A percentile compares a stretch with the other conserved stretches of the same genome.
These are phyloP conservation scores for Crypturellus tataupa DNA, from an alignment of 2,797 vertebrate genomes.

Conservation along the genomic window DNA sequence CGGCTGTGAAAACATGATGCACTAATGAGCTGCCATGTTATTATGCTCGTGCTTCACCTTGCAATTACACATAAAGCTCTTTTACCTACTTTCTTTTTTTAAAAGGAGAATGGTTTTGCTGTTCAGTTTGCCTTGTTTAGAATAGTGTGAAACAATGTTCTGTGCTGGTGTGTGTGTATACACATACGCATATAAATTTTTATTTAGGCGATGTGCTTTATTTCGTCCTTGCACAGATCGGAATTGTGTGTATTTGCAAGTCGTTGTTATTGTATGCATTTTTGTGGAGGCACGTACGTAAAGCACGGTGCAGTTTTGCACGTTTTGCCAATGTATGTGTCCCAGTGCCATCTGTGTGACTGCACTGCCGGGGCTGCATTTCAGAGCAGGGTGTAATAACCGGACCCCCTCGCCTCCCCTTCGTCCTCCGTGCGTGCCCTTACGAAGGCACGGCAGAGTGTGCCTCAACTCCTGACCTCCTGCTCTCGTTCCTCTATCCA, in stretches of 20 bases:
- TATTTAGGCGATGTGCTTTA: background rate
- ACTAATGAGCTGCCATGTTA: background rate
- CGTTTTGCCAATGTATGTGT: background rate
- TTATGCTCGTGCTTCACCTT: background rate
- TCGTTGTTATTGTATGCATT: background rate
- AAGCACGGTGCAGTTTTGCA: background rate
- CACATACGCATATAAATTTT: background rate
- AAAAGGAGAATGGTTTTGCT: background rate
- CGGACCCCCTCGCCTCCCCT: background rate
- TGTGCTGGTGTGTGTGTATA: background rate
- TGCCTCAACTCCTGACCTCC: fast-evolving
- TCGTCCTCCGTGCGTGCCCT: background rate
- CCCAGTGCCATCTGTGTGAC: background rate
- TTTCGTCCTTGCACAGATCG: background rate
- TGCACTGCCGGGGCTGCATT: background rate
- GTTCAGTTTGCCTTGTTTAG: background rate
- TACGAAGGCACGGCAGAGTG: background rate
- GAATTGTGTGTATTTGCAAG: background rate
- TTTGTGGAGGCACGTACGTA: background rate
- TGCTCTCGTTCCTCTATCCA: background rate
- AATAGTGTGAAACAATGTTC: background rate
- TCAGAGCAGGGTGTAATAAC: background rate
- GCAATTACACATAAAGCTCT: background rate
- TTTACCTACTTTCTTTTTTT: background rate
- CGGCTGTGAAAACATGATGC: background rate